Base-by-base conservation (phyloP, 2,113 vertebrate genomes). In the Rana temporaria region DNA sequence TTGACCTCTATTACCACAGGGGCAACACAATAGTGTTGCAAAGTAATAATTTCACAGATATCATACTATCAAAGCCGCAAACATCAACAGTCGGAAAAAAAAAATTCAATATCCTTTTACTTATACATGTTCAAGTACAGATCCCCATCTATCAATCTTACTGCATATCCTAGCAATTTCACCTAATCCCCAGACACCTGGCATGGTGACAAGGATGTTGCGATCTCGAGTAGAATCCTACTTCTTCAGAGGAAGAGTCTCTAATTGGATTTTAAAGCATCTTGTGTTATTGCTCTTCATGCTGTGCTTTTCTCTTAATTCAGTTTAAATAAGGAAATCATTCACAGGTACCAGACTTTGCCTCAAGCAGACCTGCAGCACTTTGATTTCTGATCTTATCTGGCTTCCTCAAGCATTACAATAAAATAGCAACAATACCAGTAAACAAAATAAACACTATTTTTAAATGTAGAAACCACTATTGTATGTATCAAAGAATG, bases 251-350 rank as follows among this genome's bases (percentile, higher is more conserved):
- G 15, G 16, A 19, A 9, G 74, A 85, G 85, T 73, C 6, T 76
- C 86, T 78, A 82, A 32, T 2, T 68, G 69, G 24, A 74, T 85
- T 85, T 85, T 84, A 81, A 86, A 86, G 38, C 79, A 85, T 70
- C 59, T 69, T 14, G 77, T 84, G 48, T 18, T 86, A 85, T 60
- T 85, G 17, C 75, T 15, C 34, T 80, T 32, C 64, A 6, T 17
- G 69, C 4, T 0, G 72, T 82, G 85, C 53, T 38, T 63, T 3
- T 3, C 63, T 22, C 1, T 24, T 69, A 60, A 60, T 86, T 86
- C 60, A 78, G 83, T 87, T 85, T 85, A 38, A 38, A 79, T 72
- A 85, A 78, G 85, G 84, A 90, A 93, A 78, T 1, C 22, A 85
- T 84, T 88, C 30, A 71, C 81, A 65, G 85, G 56, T 9, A 85